Conservation (phyloP, 2,113 vertebrate genomes). For the Pseudopipra pipra region DNA sequence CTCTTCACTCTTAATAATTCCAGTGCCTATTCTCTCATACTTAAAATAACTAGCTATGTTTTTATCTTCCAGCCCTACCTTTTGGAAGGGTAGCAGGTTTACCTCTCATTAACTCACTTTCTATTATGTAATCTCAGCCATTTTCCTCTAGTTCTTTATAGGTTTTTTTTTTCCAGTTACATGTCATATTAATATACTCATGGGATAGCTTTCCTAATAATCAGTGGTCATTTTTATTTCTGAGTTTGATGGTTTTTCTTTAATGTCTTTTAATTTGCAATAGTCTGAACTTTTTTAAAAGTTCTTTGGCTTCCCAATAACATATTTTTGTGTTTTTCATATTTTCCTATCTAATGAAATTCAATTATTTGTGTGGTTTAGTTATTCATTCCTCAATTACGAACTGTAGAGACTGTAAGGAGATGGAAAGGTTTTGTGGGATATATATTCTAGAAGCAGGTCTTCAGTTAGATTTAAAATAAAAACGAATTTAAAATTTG, state of each 20-base stretch:
- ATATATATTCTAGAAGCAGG: neutral
- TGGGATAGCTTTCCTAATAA: conserved; percentile 40
- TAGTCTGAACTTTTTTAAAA: conserved; percentile 17
- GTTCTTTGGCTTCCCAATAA: conserved; percentile 20
- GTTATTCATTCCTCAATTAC: neutral
- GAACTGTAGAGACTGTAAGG: conserved; percentile 37
- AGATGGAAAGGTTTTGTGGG: conserved; percentile 44
- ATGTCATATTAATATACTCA: conserved; percentile 30
- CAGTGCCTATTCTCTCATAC: neutral
- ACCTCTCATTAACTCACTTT: neutral
- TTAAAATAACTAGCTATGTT: conserved; percentile 7
- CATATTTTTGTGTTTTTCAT: conserved; percentile 55
- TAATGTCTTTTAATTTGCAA: conserved; percentile 53
- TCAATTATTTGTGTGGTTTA: conserved; percentile 45
- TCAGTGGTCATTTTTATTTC: conserved; percentile 63
- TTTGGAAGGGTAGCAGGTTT: conserved; percentile 8
- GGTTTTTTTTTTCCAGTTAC: conserved; percentile 46
- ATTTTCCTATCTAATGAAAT: conserved; percentile 64
- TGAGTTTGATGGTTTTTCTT: conserved; percentile 60
- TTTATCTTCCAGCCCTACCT: neutral
- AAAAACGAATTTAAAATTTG: conserved; percentile 43
- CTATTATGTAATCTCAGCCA: conserved; percentile 52
- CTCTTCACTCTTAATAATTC: neutral
- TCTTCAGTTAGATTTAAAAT: conserved; percentile 30
- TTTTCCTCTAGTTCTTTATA: conserved; percentile 46